phyloP scores from a whole-genome alignment of 2,113 vertebrate species.

The Taxidea taxus region DNA sequence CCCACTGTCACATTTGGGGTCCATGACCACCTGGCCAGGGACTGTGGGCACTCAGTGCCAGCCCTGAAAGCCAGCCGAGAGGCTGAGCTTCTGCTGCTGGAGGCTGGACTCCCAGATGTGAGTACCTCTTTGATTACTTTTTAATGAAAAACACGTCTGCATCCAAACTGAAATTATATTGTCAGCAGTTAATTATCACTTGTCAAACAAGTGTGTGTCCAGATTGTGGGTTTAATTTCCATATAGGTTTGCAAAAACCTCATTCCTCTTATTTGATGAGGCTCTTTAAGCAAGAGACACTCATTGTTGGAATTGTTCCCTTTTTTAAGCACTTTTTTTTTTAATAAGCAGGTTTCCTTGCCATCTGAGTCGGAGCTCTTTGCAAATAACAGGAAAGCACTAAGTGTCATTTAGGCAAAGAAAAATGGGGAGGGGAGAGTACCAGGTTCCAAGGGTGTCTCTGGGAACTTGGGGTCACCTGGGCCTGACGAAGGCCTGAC shows the following conservation, averaged over 20 bases:
- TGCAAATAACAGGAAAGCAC: conserved; percentile 37
- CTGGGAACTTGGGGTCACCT: neutral
- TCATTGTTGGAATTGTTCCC: conserved; percentile 49
- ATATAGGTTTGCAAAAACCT: conserved; percentile 33
- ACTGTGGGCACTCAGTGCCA: neutral
- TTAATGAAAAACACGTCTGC: conserved; percentile 78
- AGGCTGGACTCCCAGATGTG: conserved; percentile 1
- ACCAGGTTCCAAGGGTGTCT: neutral
- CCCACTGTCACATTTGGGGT: neutral
- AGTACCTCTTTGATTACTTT: conserved; percentile 70
- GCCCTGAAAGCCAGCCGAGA: neutral
- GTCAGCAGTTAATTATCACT: conserved; percentile 85
- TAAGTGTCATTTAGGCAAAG: conserved; percentile 25
- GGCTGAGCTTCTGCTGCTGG: neutral
- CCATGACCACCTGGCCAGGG: accelerated
- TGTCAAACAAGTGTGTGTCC: conserved; percentile 74
- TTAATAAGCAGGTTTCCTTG: conserved; percentile 41
- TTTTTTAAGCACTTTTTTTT: conserved; percentile 34
- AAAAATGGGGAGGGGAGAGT: neutral
- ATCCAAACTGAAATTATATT: conserved; percentile 79
- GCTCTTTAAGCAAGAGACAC: conserved; percentile 42
- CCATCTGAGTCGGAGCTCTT: conserved; percentile 32
- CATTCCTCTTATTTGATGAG: conserved; percentile 50
- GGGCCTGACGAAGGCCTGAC: neutral
- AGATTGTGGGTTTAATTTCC: conserved; percentile 74